A percentile compares a stretch with the other conserved stretches of the same genome.
phyloP scores from a whole-genome alignment of 2,113 vertebrate genomes.

The Agelaius phoeniceus region DNA sequence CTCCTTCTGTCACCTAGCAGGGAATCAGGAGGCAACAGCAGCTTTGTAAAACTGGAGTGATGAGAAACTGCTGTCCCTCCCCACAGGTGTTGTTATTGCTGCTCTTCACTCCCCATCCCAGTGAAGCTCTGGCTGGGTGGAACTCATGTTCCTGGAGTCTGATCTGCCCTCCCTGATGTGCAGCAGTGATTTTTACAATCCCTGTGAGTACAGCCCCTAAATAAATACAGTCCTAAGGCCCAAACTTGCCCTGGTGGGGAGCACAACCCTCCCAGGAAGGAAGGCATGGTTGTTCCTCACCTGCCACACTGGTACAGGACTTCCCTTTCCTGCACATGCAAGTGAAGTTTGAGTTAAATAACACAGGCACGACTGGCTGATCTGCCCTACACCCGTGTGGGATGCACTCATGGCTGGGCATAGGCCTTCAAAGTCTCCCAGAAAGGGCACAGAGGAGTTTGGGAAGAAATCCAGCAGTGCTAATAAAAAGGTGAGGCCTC shows the following conservation, averaged over 20 bases:
- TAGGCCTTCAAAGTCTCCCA: neutral
- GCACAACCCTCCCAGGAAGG: neutral
- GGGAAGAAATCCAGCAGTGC: neutral
- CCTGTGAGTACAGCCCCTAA: neutral
- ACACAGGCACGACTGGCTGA: neutral
- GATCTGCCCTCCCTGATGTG: neutral
- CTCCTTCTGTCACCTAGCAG: neutral
- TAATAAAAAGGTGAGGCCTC: accelerated
- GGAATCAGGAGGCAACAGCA: neutral
- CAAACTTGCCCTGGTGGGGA: neutral
- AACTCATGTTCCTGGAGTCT: neutral
- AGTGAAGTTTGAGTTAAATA: neutral
- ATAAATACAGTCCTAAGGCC: neutral
- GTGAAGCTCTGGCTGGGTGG: neutral
- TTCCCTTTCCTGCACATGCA: neutral
- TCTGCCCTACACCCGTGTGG: neutral
- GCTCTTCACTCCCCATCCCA: neutral
- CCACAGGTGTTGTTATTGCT: neutral
- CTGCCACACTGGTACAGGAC: neutral
- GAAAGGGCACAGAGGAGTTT: neutral
- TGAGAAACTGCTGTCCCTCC: neutral
- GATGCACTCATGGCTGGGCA: neutral
- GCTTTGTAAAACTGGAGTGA: neutral
- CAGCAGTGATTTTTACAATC: neutral
- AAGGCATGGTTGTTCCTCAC: neutral